Base-by-base conservation (phyloP, 2,113 vertebrate genomes). In the Ceyx melanurus region DNA sequence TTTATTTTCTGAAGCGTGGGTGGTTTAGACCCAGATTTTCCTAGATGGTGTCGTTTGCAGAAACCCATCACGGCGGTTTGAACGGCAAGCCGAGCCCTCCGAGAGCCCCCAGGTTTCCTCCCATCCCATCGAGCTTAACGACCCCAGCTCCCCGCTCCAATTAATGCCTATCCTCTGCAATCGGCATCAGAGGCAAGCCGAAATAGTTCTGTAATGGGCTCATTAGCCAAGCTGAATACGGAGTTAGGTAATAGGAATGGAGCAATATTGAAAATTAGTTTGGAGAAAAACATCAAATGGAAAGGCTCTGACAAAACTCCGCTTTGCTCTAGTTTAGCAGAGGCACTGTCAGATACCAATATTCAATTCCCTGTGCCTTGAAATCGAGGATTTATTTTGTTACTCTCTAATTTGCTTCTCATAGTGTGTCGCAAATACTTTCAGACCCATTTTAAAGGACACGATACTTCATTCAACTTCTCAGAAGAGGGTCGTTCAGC, bases 261-360 rank as follows among this genome's bases (percentile, higher is more conserved):
- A 77, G 82, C 68, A 29, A 42, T 28, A 35, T 15, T 60, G 56
- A 54, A 15, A 81, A 88, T 85, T 37, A 73, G 46, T 90, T 82
- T 48, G 54, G 79, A 65, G 45, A 46, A 40, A 54, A 79, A 18
- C 40, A 25, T 29, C 50, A 75, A 65, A 82, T 94, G 89, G 80
- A 53, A 86, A 94, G 51, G 67, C 81, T 96, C 79, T 50, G 80
- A 31, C 60, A 85, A 88, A 95, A 80, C 65, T 79, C 68, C 4
- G 5, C 83, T 80, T 87, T 43, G 65, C 82, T 81, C 37, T 35
- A 13, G 54, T 54, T 54, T 60, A 51, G 51, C 56, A 40, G 51
- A 71, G 76, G 40, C 43, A 2, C 65, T 3, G 48, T 48, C 54
- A 45, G 17, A 37, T 18, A 29, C 45, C 67, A 5, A 13, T 22